These are phyloP conservation scores for Nipponacmea schrenckii DNA, from an alignment of 2,888 invertebrate species.

Conservation along the genomic window DNA sequence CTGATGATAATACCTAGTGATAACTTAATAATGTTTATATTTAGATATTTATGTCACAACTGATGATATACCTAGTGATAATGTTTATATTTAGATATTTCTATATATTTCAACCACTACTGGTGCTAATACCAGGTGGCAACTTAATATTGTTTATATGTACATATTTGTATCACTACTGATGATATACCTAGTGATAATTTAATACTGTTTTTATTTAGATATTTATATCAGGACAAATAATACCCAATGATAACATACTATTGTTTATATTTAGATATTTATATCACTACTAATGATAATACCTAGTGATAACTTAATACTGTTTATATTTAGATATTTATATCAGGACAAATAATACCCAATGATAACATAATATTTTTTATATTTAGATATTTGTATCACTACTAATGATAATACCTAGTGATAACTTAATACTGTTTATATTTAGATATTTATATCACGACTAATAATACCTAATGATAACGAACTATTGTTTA, in stretches of 20 bases:
- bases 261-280: no score
- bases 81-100: slow-evolving; percentile 62
- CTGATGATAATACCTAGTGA: no score
- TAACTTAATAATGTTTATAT: slow-evolving; percentile 3
- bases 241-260: no score
- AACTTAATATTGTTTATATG: slow-evolving; percentile 3
- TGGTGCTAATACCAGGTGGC: no score
- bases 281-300: not conserved
- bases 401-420: no score
- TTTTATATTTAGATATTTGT: no score
- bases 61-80: slow-evolving; percentile 95
- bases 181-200: slow-evolving; percentile 96
- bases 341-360: slow-evolving; percentile 90
- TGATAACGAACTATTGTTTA: no score
- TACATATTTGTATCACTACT: slow-evolving; percentile 79
- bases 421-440: no score
- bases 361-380: no score
- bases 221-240: slow-evolving; percentile 71
- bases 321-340: slow-evolving; percentile 40
- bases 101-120: not conserved
- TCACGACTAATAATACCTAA: no score
- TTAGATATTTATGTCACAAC: slow-evolving; percentile 78
- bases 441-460: no score
- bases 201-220: slow-evolving; percentile 25
- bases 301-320: no score